Conservation (phyloP, 2,113 vertebrate genomes). For the Syngnathus floridae region DNA sequence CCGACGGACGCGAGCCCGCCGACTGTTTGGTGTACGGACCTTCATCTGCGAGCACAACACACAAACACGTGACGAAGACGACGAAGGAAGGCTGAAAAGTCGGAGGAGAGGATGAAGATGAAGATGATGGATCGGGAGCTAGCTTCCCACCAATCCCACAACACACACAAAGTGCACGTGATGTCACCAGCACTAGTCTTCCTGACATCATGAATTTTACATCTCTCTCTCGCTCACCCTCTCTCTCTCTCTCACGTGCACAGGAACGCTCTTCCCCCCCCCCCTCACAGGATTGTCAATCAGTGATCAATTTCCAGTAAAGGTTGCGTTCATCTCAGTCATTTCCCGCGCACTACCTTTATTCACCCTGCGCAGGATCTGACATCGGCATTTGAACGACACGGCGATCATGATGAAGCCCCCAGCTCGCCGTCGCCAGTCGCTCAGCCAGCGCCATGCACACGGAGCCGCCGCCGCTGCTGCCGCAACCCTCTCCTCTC, state of each 20-base stretch:
- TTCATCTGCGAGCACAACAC: constrained; percentile 83
- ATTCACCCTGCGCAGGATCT: constrained; percentile 90
- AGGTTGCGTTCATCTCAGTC: constrained; percentile 33
- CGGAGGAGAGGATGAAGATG: background rate
- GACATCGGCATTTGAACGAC: constrained; percentile 98
- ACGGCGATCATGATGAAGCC: constrained; percentile 94
- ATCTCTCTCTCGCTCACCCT: constrained; percentile 4
- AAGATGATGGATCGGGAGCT: background rate
- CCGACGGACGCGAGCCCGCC: constrained; percentile 84
- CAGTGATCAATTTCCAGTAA: constrained; percentile 26
- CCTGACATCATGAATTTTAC: constrained; percentile 42
- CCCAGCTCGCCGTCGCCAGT: constrained; percentile 50
- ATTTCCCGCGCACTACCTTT: constrained; percentile 79
- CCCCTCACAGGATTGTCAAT: constrained; percentile 15
- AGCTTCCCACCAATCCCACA: background rate
- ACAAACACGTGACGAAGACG: background rate
- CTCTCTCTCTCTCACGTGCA: background rate
- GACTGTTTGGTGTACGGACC: constrained; percentile 96
- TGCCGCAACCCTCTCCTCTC: background rate
- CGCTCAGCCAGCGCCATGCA: constrained; percentile 68
- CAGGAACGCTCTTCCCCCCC: constrained; percentile 17
- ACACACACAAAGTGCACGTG: background rate
- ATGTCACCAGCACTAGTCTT: background rate
- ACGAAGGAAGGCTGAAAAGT: background rate
- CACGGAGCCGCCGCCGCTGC: constrained; percentile 27